These are phyloP conservation scores for Conus canariensis DNA, from an alignment of 2,888 invertebrate species.

Conservation along the genomic window DNA sequence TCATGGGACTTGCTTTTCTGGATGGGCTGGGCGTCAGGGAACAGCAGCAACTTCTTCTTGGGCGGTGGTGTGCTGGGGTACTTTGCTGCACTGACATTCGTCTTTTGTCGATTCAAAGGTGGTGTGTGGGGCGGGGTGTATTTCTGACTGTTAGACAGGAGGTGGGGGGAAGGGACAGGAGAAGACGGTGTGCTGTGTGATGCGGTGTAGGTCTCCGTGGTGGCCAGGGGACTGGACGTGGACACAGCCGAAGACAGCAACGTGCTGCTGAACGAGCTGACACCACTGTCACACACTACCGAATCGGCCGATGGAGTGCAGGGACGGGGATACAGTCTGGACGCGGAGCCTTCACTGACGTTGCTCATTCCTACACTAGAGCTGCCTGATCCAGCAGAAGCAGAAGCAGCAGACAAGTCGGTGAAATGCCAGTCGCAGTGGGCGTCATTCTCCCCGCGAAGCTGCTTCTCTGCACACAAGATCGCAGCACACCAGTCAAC, in stretches of 20 bases:
- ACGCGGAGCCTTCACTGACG: slow-evolving; percentile 57
- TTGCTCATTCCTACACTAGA: slow-evolving; percentile 47
- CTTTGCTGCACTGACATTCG: slow-evolving; percentile 80
- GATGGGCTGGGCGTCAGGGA: slow-evolving; percentile 82
- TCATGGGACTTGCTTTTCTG: slow-evolving; percentile 96
- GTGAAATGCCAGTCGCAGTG: slow-evolving; percentile 90
- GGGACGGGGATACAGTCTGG: slow-evolving; percentile 65
- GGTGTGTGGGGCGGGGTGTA: slow-evolving; percentile 82
- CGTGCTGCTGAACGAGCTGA: slow-evolving; percentile 55
- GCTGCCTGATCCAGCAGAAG: slow-evolving; percentile 76
- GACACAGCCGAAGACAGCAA: slow-evolving; percentile 77
- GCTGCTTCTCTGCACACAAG: slow-evolving; percentile 82
- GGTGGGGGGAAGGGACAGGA: slow-evolving; percentile 66
- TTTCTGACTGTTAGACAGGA: slow-evolving; percentile 60
- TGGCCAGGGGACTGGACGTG: not conserved
- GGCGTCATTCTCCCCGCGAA: slow-evolving; percentile 81
- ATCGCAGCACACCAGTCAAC: too few relatives aligned
- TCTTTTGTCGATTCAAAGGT: slow-evolving; percentile 78
- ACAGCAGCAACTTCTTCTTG: slow-evolving; percentile 84
- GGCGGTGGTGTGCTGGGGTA: slow-evolving; percentile 91
- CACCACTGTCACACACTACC: slow-evolving; percentile 28
- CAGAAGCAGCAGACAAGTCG: slow-evolving; percentile 77
- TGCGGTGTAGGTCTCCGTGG: slow-evolving; percentile 23
- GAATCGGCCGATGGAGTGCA: slow-evolving; percentile 67
- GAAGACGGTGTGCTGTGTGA: slow-evolving; percentile 76